A percentile compares a stretch with the other conserved stretches of the same genome.
Evolutionary conservation across 2,113 vertebrate species (phyloP).

Genomic region (Aspiorhynchus laticeps): DNA sequence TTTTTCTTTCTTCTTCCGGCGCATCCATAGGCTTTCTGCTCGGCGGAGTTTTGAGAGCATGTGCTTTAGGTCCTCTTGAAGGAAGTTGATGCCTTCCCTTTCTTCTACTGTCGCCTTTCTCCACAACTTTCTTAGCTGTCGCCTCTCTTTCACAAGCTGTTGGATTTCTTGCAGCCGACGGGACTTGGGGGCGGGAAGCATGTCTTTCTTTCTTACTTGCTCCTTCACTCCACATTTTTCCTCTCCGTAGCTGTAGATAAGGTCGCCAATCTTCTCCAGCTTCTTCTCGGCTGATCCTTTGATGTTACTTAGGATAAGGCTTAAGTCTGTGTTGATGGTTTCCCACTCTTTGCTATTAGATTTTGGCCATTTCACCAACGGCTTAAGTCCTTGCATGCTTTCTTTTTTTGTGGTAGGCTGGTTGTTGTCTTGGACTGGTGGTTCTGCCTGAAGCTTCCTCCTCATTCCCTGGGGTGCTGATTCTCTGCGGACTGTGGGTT

Average conservation of each 20-base stretch:
- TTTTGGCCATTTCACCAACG: neutral
- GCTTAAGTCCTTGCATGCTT: neutral
- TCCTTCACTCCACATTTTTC: conserved; percentile 12
- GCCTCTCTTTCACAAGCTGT: no score
- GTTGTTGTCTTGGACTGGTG: neutral
- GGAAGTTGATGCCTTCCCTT: conserved; percentile 6
- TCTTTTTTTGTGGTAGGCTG: no score
- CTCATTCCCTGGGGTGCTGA: conserved; percentile 9
- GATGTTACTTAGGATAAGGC: neutral
- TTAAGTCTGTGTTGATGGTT: neutral
- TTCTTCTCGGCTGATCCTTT: neutral
- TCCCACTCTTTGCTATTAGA: neutral
- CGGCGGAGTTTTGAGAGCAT: neutral
- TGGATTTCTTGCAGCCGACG: neutral
- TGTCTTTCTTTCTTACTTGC: neutral
- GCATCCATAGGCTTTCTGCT: conserved; percentile 27
- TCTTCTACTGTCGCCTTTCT: conserved; percentile 1
- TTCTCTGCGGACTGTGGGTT: neutral
- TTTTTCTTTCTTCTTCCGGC: no score
- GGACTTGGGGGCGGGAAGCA: conserved; percentile 1
- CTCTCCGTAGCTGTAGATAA: conserved; percentile 28
- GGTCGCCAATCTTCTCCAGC: neutral
- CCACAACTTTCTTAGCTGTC: neutral
- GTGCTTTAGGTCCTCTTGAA: conserved; percentile 23
- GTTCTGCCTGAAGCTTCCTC: neutral